A percentile compares a stretch with the other conserved stretches of the same genome.
These are phyloP conservation scores for Nomada goodeniana DNA, from an alignment of 2,888 invertebrate genomes.

Conservation along the genomic window DNA sequence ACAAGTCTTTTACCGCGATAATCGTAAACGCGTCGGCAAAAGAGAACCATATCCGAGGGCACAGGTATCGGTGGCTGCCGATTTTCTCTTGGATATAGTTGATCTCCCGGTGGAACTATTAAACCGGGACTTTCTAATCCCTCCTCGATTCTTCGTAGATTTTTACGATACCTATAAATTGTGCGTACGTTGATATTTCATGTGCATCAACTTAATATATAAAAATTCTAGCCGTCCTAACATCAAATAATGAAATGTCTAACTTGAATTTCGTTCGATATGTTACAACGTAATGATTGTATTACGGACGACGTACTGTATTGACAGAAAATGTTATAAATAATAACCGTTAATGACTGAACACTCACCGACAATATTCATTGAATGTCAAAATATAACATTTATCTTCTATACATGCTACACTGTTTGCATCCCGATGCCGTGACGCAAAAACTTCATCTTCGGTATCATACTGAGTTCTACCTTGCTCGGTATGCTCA, in stretches of 20 bases:
- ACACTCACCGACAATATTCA: conserved; percentile 96
- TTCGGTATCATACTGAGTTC: conserved; percentile 91
- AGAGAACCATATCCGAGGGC: conserved; percentile 94
- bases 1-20: conserved; percentile 91
- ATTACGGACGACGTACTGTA: background rate
- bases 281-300: background rate
- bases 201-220: background rate
- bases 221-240: too few species aligned
- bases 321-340: background rate
- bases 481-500: conserved; percentile 97
- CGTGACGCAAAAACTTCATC: conserved; percentile 98
- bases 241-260: too few species aligned
- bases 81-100: conserved; percentile 85
- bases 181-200: conserved; percentile 4
- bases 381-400: conserved; percentile 98
- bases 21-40: conserved; percentile 98
- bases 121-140: conserved; percentile 89
- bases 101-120: conserved; percentile 90
- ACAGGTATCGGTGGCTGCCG: conserved; percentile 89
- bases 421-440: conserved; percentile 97
- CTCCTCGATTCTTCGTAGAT: conserved; percentile 91
- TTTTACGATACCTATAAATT: conserved; percentile 91
- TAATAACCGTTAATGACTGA: background rate
- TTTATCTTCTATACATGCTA: conserved; percentile 98
- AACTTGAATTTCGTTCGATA: background rate